Evolutionary conservation across 1,140 invertebrate species (phyloP), one percentile per base, ranked within the genome.

Genomic region (Pseudomyrmex sp.): DNA sequence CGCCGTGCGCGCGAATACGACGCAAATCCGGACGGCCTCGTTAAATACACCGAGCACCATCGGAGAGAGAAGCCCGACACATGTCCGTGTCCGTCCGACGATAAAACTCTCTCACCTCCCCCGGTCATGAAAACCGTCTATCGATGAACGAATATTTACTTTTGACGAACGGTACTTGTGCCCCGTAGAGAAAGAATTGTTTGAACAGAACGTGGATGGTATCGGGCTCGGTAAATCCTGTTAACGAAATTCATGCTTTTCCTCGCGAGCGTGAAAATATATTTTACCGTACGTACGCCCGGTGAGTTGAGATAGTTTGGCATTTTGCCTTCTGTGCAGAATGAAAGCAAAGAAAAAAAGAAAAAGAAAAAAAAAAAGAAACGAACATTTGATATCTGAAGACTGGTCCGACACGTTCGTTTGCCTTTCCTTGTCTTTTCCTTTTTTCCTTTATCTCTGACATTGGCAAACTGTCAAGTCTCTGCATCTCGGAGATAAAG

Each of bases 111-210:
- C 59, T 35, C 35, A 5, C 5, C 5, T 35, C 35, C 35, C 76
- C 46, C 76, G 66, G 66, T 80, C 76, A 70, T 59, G 76, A 80
- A 72, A 80, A 66, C 66, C 66, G 66, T 80, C 66, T 80, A 80
- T 80, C 76, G 76, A 80, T 80, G 59, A 80, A 66, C 66, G 76
- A 80, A 80, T 80, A 80, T 80, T 80, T 80, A 80, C 76, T 80
- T 80, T 80, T 80, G 76, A 80, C 76, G 74, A 68, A 80, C 66
- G 66, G 66, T 66, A 80, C 76, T 80, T 72, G 76, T 68, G 76
- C 52, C 65, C 65, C 65, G 65, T 72, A 72, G 76, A 80, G 44
- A 61, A 80, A 72, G 76, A 80, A 80, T 80, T 80, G 76, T 72
- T 80, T 80, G 76, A 80, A 80, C 76, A 70, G 76, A 56, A 72